A percentile compares a stretch with the other conserved stretches of the same genome.
phyloP scores from a whole-genome alignment of 2,113 vertebrate species.

The Herpetotheres cachinnans region DNA sequence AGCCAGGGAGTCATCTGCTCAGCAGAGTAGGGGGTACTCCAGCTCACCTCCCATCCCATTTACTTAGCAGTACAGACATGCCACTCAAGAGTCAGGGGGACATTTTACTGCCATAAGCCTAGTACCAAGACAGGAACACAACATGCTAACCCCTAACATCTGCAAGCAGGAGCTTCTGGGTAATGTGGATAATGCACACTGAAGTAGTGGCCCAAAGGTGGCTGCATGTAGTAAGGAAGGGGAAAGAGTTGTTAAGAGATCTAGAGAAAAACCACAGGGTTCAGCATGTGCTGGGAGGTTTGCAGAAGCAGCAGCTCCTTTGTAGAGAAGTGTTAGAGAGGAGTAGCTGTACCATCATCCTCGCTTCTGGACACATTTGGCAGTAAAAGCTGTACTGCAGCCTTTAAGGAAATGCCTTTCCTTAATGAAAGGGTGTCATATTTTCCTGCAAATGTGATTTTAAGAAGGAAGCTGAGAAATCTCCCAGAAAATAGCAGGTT shows the following conservation, averaged over 20 bases:
- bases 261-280: background rate
- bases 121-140: background rate
- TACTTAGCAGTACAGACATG: background rate
- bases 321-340: background rate
- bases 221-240: background rate
- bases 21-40: background rate
- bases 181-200: background rate
- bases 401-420: background rate
- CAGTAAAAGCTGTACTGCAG: background rate
- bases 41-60: background rate
- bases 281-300: background rate
- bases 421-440: background rate
- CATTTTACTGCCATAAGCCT: background rate
- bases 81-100: background rate
- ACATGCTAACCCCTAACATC: background rate
- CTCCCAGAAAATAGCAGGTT: background rate
- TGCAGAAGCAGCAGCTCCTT: background rate
- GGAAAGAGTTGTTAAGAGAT: background rate
- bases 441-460: background rate
- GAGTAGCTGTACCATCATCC: background rate
- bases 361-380: background rate
- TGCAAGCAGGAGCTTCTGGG: background rate
- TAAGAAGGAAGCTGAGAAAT: conserved; percentile 11
- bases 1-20: background rate
- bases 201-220: background rate